phyloP scores from a whole-genome alignment of 2,888 invertebrate genomes.

The Dascillus cervinus region DNA sequence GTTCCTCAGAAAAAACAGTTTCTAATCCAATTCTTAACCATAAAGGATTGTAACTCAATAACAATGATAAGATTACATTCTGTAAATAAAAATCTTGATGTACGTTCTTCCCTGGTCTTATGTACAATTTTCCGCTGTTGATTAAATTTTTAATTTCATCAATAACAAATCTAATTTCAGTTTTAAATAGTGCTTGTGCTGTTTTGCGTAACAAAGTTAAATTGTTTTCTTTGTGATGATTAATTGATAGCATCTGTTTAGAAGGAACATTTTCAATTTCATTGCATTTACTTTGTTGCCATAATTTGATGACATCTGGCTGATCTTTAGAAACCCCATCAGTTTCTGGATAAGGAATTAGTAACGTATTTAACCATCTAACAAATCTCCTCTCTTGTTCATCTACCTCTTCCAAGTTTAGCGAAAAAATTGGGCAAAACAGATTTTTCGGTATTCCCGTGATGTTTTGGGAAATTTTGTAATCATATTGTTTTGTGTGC shows the following conservation, averaged over 20 bases:
- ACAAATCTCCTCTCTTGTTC: constrained; percentile 64
- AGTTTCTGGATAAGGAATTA: constrained; percentile 70
- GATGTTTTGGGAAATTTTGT: constrained; percentile 3
- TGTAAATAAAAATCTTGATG: constrained; percentile 79
- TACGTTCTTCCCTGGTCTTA: constrained; percentile 70
- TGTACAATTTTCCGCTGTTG: constrained; percentile 63
- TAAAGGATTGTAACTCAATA: constrained; percentile 80
- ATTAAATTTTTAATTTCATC: constrained; percentile 63
- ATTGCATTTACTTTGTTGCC: constrained; percentile 64
- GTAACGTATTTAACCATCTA: constrained; percentile 70
- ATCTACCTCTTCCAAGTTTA: constrained; percentile 58
- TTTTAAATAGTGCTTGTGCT: constrained; percentile 35
- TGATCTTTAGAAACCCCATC: constrained; percentile 52
- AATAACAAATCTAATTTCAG: constrained; percentile 59
- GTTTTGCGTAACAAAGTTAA: constrained; percentile 59
- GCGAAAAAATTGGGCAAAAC: too few relatives aligned
- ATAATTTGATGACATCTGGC: constrained; percentile 66
- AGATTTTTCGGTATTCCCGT: too few relatives aligned
- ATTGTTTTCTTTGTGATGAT: constrained; percentile 58
- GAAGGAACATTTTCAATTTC: constrained; percentile 58
- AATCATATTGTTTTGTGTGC: constrained; percentile 1
- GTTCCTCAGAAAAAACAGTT: constrained; percentile 68
- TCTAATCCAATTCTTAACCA: constrained; percentile 87
- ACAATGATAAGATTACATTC: constrained; percentile 63
- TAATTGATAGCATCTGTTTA: constrained; percentile 60